Percentiles rank a stretch among this genome's conserved stretches.
Evolutionary conservation across 2,888 invertebrate species (phyloP).

Genomic region (Luperina nickerlii): DNA sequence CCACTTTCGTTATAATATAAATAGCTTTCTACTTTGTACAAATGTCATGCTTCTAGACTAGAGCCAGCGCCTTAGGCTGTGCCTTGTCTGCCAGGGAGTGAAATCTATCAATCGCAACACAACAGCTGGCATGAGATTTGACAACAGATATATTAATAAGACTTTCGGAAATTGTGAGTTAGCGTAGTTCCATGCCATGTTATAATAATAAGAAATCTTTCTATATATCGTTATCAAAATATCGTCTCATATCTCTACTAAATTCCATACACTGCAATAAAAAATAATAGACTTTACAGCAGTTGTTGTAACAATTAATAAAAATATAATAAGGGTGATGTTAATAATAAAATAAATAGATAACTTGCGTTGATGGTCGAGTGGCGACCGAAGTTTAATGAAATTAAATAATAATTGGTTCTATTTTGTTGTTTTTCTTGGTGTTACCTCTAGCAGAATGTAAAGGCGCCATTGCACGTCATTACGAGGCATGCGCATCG

Average conservation of each 20-base stretch:
- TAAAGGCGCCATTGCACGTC: not conserved
- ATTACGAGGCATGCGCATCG: no score
- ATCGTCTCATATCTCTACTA: not conserved
- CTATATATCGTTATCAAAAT: not conserved
- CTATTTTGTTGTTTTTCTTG: not conserved
- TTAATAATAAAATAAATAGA: not conserved
- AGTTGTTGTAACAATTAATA: not conserved
- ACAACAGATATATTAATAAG: not conserved
- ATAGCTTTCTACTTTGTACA: not conserved
- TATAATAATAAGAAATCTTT: not conserved
- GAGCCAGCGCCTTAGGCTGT: no score
- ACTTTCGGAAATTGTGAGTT: not conserved
- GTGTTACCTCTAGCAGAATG: no score
- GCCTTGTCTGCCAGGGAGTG: no score
- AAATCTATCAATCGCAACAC: not conserved
- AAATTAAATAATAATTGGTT: conserved; percentile 26
- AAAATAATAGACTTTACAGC: not conserved
- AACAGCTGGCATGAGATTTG: not conserved
- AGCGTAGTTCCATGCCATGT: not conserved
- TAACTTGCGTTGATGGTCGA: not conserved
- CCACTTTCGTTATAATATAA: no score
- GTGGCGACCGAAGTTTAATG: conserved; percentile 3
- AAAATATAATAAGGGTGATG: conserved; percentile 12
- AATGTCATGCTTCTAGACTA: not conserved
- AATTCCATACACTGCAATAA: not conserved